phyloP scores from a whole-genome alignment of 64 coral and sea anemone species.

The Montipora capricornis region DNA sequence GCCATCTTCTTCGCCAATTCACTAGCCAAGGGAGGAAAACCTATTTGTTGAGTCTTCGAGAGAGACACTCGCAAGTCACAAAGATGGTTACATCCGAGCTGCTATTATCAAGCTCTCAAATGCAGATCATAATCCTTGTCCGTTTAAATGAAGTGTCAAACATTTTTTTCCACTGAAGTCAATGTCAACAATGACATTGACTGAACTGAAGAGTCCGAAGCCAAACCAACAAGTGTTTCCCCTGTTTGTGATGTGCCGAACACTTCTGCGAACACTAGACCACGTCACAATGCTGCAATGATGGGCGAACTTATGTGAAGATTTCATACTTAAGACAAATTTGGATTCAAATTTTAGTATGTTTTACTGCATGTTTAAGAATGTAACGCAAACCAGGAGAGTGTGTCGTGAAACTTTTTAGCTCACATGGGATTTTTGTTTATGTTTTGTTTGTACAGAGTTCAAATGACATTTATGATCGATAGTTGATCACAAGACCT shows the following conservation, averaged over 20 bases:
- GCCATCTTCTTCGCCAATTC: too few species aligned
- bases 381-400: too few species aligned
- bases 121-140: neutral
- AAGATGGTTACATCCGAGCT: neutral
- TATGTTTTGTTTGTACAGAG: too few species aligned
- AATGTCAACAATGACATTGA: neutral
- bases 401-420: too few species aligned
- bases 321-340: neutral
- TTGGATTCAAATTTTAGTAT: neutral
- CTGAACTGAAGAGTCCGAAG: neutral
- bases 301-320: constrained; percentile 1
- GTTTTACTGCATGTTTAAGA: too few species aligned
- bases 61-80: too few species aligned
- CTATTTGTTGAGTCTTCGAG: too few species aligned
- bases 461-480: too few species aligned
- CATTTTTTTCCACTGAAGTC: constrained; percentile 14
- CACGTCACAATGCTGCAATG: neutral
- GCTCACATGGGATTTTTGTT: too few species aligned
- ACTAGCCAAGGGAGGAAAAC: too few species aligned
- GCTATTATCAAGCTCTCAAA: neutral
- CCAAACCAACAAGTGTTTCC: neutral
- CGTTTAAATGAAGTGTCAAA: neutral
- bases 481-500: too few species aligned
- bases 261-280: neutral
- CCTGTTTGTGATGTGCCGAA: too few species aligned